phyloP scores from a whole-genome alignment of 2,113 vertebrate genomes.

The Lethenteron reissneri region DNA sequence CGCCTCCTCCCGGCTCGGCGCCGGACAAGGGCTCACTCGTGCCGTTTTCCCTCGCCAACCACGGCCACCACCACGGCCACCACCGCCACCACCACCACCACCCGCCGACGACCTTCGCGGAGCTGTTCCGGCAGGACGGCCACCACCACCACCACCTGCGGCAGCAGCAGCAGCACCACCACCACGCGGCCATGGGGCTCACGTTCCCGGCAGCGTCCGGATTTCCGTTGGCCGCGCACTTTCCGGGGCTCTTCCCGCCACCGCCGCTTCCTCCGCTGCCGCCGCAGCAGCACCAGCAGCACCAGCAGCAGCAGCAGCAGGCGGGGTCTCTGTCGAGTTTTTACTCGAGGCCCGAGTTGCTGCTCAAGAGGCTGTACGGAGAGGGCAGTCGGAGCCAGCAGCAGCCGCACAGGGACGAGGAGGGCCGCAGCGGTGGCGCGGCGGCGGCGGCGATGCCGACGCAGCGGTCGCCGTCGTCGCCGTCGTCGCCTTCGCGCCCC shows the following conservation, averaged over 20 bases:
- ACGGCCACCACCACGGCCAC: not conserved
- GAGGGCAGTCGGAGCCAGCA: no score
- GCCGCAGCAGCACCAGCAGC: conserved; percentile 54
- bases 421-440: no score
- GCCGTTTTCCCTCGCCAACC: not conserved
- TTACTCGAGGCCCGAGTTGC: no score
- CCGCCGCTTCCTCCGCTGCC: conserved; percentile 78
- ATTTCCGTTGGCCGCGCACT: conserved; percentile 45
- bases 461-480: no score
- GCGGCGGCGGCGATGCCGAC: no score
- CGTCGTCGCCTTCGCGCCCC: no score
- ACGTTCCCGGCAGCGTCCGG: conserved; percentile 29
- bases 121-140: no score
- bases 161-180: not conserved
- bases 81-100: not conserved
- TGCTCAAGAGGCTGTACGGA: no score
- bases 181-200: conserved; percentile 45
- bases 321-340: no score
- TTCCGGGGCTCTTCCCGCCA: conserved; percentile 70
- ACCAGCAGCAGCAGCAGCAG: conserved; percentile 23
- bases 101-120: no score
- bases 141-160: no score
- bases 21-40: not conserved
- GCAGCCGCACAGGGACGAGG: no score
- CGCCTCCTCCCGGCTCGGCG: not conserved